Base-by-base conservation (phyloP, 2,113 vertebrate genomes). In the Poicephalus meyeri region DNA sequence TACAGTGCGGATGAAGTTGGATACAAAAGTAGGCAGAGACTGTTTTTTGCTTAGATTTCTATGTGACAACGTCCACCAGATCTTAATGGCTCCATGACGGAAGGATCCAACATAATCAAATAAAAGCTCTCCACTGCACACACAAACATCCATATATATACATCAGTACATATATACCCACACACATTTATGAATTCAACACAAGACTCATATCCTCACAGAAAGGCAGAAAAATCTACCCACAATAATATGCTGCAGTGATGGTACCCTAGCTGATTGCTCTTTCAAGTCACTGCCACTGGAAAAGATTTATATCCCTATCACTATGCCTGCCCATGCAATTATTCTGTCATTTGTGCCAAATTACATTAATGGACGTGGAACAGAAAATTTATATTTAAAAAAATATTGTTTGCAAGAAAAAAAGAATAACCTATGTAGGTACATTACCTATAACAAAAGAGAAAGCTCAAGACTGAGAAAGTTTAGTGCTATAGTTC, bases 221-320 rank as follows among this genome's bases (percentile, higher is more conserved):
- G 50, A 74, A 84, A 78, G 80, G 46, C 72, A 94, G 37, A 24
- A 78, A 84, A 72, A 78, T n/a, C 19, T 23, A 70, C 55, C 64
- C 18, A 13, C 39, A 90, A 16, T 39, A 33, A 42, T 47, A 50
- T 1, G 6, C 55, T 89, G 70, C 50, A 79, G 86, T 42, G 63
- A 69, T 52, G n/a, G 16, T 56, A 73, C 11, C 58, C 76, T 64
- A 68, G 80, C 58, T 56, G 68, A 93, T n/a, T 68, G 82, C 39
- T 86, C 65, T 92, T 93, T 92, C 83, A 70, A 86, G 89, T 83
- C 29, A 35, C 71, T 65, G 44, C 72, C 91, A 83, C 41, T 66
- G 41, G 49, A 69, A 56, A 31, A 91, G 53, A 88, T 86, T 86
- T 88, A 37, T 86, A 77, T 42, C 71, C 66, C 50, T 55, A 7